Evolutionary conservation across 1,140 invertebrate genomes (phyloP).

Genomic region (Paralvinella palmiformis): DNA sequence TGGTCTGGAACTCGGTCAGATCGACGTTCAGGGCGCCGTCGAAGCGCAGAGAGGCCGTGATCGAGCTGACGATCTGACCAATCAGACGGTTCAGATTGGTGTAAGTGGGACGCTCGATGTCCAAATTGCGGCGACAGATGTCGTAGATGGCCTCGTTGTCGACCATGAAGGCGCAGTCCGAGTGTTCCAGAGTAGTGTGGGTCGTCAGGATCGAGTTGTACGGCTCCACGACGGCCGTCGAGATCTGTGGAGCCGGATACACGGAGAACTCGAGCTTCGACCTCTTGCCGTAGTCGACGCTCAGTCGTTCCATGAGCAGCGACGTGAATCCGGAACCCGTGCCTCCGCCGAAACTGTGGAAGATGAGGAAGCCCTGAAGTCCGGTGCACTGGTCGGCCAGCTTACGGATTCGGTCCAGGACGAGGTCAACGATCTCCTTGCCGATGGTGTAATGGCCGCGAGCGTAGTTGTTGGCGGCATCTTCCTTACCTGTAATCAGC

Average conservation of each 20-base stretch:
- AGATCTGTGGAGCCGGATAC: conserved; percentile 76
- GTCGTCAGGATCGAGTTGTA: conserved; percentile 80
- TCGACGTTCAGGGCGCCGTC: conserved; percentile 77
- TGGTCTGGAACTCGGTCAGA: conserved; percentile 74
- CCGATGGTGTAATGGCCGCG: conserved; percentile 51
- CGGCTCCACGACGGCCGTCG: conserved; percentile 78
- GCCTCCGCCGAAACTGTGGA: conserved; percentile 86
- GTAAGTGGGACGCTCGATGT: conserved; percentile 70
- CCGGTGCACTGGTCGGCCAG: conserved; percentile 81
- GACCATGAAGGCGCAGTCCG: conserved; percentile 76
- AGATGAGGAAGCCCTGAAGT: conserved; percentile 80
- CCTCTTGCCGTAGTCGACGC: conserved; percentile 84
- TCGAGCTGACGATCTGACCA: conserved; percentile 62
- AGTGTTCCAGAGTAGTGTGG: conserved; percentile 71
- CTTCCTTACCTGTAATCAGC: conserved; percentile 71
- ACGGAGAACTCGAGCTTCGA: conserved; percentile 84
- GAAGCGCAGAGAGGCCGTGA: conserved; percentile 63
- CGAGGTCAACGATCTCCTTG: conserved; percentile 49
- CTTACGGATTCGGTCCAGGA: conserved; percentile 46
- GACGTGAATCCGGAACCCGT: conserved; percentile 86
- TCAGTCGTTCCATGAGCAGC: conserved; percentile 79
- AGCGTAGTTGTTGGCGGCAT: conserved; percentile 52
- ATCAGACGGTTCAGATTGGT: conserved; percentile 75
- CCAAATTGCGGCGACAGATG: conserved; percentile 64
- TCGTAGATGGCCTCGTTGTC: conserved; percentile 85